Evolutionary conservation across 2,113 vertebrate species (phyloP).

Genomic region (Phocoena sinus): DNA sequence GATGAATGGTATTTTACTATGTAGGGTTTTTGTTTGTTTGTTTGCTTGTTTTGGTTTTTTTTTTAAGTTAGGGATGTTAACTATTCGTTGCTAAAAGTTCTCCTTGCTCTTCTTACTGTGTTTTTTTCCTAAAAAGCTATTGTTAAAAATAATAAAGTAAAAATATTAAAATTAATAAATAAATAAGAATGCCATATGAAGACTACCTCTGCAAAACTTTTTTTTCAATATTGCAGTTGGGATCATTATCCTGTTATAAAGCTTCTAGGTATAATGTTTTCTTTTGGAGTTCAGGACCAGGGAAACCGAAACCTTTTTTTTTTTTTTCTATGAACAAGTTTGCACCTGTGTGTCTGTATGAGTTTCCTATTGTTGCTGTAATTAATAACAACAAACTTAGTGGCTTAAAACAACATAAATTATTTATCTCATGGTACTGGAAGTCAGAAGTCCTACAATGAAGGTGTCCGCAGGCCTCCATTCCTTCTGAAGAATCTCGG

Average conservation of each 20-base stretch:
- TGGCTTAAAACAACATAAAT: not conserved
- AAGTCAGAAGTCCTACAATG: not conserved
- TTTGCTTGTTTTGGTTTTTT: not conserved
- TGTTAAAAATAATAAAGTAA: not conserved
- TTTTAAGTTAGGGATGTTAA: not conserved
- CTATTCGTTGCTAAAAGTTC: not conserved
- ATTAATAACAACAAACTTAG: not conserved
- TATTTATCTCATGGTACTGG: not conserved
- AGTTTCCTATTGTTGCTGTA: not conserved
- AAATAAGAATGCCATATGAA: not conserved
- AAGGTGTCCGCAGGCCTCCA: fast-evolving
- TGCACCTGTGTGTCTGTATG: not conserved
- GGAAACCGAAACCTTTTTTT: fast-evolving
- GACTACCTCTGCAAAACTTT: not conserved
- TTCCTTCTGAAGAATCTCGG: not conserved
- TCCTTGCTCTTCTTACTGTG: not conserved
- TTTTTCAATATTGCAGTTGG: not conserved
- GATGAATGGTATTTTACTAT: not conserved
- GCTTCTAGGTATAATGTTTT: not conserved
- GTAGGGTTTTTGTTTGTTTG: not conserved
- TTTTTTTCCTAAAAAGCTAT: not conserved
- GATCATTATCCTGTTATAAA: not conserved
- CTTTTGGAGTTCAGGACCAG: not conserved
- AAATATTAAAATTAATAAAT: not conserved
- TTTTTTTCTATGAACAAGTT: not conserved